phyloP scores from a whole-genome alignment of 2,888 invertebrate species.

The Xylota sylvarum region DNA sequence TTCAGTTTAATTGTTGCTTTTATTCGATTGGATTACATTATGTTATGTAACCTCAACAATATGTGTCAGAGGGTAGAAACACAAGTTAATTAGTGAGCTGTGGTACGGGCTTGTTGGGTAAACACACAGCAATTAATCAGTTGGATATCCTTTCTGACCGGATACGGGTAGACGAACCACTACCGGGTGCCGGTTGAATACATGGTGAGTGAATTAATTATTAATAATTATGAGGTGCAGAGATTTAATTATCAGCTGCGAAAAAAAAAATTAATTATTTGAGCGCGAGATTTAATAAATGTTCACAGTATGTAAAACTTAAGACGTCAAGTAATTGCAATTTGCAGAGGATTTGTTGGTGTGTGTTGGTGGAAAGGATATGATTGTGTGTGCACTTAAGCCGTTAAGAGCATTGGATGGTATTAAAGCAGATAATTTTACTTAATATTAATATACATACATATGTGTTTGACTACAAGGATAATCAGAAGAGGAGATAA shows the following conservation, averaged over 20 bases:
- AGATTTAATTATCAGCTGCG: constrained; percentile 70
- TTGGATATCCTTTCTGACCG: constrained; percentile 49
- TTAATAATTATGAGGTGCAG: constrained; percentile 71
- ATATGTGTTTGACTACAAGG: background rate
- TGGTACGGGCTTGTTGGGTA: constrained; percentile 29
- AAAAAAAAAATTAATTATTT: constrained; percentile 68
- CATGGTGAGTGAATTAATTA: constrained; percentile 70
- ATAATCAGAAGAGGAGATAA: too few relatives aligned
- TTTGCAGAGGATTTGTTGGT: constrained; percentile 40
- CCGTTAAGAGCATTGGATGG: background rate
- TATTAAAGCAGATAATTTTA: background rate
- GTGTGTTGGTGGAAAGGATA: constrained; percentile 45
- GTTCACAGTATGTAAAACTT: constrained; percentile 46
- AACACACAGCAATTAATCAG: constrained; percentile 72
- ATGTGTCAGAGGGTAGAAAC: constrained; percentile 27
- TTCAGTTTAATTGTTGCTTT: constrained; percentile 68
- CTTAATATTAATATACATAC: background rate
- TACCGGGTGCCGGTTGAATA: background rate
- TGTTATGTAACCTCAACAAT: constrained; percentile 48
- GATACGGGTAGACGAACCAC: constrained; percentile 21
- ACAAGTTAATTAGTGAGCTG: constrained; percentile 66
- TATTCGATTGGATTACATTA: constrained; percentile 68
- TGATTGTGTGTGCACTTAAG: background rate
- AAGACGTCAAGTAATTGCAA: constrained; percentile 17
- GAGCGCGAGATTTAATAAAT: constrained; percentile 49